Evolutionary conservation across 2,888 invertebrate species (phyloP), one percentile per base, ranked within the genome.

Genomic region (Drosophila austrosaltans): DNA sequence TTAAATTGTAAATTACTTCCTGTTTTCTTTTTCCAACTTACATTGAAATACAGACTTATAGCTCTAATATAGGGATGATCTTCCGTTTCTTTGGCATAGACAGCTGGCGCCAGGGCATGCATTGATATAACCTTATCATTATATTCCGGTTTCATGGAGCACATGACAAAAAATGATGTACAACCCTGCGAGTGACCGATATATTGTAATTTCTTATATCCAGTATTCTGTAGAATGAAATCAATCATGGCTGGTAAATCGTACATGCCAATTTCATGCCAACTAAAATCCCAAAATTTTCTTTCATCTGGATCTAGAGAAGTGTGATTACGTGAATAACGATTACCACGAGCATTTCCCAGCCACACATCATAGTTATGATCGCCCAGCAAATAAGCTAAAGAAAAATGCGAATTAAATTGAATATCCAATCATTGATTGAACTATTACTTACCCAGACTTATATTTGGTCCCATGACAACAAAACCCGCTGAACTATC

Each of bases 161-260:
- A 93, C 95, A 96, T 94, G 0, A 95, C 95, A 81, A 94, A 96
- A 90, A 95, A 96, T 0, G 93, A 87, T 0, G 96, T 96, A 0
- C 95, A 95, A 12, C 97, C 97, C 91, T 93, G 93, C 0, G 95
- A 95, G 82, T 95, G 95, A 0, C 95, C 96, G 5, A 94, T 90
- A 84, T 95, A 95, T 69, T 94, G 93, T 0, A 96, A 64, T 58
- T 93, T 91, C 39, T 93, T 78, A 44, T 93, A 92, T 0, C 93
- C 92, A 0, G 95, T 95, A 0, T 74, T 65, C 12, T 84, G 75
- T 0, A 93, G 77, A 6, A 94, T 93, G 67, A 95, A 94, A 90
- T 98, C 96, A 54, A 98, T 95, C 94, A 96, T 96, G 0, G 96
- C 94, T 0, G 98, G 97, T 60, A 98, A 87, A 91, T 98, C 98